Evolutionary conservation across 2,888 invertebrate genomes (phyloP).

Genomic region (Tromatobia lineatoria): DNA sequence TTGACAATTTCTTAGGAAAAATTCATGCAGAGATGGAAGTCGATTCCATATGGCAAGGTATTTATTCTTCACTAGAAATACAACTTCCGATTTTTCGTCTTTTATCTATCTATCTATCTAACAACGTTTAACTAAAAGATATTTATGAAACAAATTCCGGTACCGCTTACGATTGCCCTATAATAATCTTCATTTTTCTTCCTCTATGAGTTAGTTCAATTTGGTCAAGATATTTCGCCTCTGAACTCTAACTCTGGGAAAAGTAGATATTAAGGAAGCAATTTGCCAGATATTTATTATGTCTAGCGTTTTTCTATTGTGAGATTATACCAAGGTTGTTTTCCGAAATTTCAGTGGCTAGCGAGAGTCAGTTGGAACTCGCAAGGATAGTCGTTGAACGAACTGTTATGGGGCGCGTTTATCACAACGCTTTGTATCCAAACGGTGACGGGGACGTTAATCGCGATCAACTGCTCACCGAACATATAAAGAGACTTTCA

Average conservation of each 20-base stretch:
- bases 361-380: conserved; percentile 90
- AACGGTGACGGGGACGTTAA: conserved; percentile 98
- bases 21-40: conserved; percentile 90
- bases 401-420: conserved; percentile 96
- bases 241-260: too few species aligned
- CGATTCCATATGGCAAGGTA: conserved; percentile 91
- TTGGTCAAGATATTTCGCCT: too few species aligned
- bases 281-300: too few species aligned
- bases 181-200: too few species aligned
- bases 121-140: too few species aligned
- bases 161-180: too few species aligned
- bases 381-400: conserved; percentile 95
- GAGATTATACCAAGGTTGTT: neutral
- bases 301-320: conserved; percentile 15
- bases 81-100: too few species aligned
- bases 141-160: too few species aligned
- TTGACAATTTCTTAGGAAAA: conserved; percentile 92
- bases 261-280: too few species aligned
- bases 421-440: conserved; percentile 97
- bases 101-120: too few species aligned
- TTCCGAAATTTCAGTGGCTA: conserved; percentile 87
- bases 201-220: too few species aligned
- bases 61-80: conserved; percentile 68
- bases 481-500: conserved; percentile 95
- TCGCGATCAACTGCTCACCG: conserved; percentile 94